These are phyloP conservation scores for Desmodus rotundus DNA, from an alignment of 2,113 vertebrate genomes.

Conservation along the genomic window DNA sequence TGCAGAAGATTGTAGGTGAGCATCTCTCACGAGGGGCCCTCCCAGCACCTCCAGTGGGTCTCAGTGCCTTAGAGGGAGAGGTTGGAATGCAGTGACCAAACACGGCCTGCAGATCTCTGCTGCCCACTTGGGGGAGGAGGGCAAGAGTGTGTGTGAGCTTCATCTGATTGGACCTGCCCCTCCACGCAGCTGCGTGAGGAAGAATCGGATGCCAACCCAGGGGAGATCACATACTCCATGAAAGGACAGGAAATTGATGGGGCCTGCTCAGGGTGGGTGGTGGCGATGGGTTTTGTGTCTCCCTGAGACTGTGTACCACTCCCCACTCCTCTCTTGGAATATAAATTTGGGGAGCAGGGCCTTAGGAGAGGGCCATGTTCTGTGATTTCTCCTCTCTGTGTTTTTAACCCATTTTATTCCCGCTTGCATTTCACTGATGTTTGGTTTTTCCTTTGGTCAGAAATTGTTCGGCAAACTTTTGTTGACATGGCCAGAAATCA, in stretches of 20 bases:
- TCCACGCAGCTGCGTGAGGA: fast-evolving
- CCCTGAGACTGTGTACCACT: fast-evolving
- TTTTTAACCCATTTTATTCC: background rate
- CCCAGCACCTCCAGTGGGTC: fast-evolving
- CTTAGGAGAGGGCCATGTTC: background rate
- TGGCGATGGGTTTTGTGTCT: background rate
- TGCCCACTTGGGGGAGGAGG: background rate
- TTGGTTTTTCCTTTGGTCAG: constrained; percentile 30
- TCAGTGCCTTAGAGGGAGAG: too few relatives aligned
- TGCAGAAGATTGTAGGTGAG: constrained; percentile 75
- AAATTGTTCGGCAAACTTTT: constrained; percentile 55
- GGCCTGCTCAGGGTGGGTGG: background rate
- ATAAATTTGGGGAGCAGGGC: background rate
- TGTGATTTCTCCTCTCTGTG: too few relatives aligned
- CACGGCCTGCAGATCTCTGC: too few relatives aligned
- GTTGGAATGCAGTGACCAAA: fast-evolving
- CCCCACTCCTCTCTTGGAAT: background rate
- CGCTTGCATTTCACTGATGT: background rate
- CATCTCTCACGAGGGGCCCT: fast-evolving
- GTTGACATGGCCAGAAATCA: background rate
- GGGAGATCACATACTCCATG: background rate
- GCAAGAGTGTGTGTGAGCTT: fast-evolving
- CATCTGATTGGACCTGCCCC: fast-evolving
- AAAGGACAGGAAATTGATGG: background rate
- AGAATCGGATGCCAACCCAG: fast-evolving